Evolutionary conservation across 1,140 invertebrate species (phyloP), one percentile per base, ranked within the genome.

Genomic region (Drosophila lowei): DNA sequence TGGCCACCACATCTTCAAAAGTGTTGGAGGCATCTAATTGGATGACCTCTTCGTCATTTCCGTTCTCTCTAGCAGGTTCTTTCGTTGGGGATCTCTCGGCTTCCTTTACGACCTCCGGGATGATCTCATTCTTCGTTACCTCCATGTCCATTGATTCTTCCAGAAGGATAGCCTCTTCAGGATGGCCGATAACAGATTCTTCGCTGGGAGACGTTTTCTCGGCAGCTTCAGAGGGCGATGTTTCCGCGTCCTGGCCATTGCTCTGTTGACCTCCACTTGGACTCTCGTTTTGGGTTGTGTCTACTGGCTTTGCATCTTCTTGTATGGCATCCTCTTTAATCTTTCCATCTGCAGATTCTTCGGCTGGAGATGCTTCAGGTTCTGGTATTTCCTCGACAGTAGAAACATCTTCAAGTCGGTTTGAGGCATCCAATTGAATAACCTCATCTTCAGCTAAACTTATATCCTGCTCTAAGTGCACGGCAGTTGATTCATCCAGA

Each of bases 401-500:
- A 13, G 46, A 48, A 21, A 21, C 23, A 13, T 60, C 44, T 6
- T 34, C 9, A n/a, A 15, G 8, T 9, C 16, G 15, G n/a, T 5
- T 43, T 4, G 63, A 66, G 6, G 48, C 21, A 34, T 64, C 60
- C 25, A 66, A 30, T n/a, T 46, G 38, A 25, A 64, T 65, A 6
- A 15, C 18, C 16, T 65, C 21, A 15, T 38, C 47, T 18, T 25
- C 21, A 38, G 11, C 3, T 13, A 23, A 13, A 23, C 46, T 23
- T 23, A 21, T 21, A 11, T 11, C 46, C 16, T 11, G 18, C 46
- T 3, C 13, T 9, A 11, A 4, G 9, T 47, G 18, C 9, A 6
- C 21, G 6, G 18, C 18, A 18, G 18, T 11, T 6, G 46, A 13
- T 23, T 13, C 46, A 13, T 48, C 46, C 9, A 34, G 9, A 11